Evolutionary conservation across 2,797 vertebrate species (phyloP).

Genomic region (Corythornis leucogaster): DNA sequence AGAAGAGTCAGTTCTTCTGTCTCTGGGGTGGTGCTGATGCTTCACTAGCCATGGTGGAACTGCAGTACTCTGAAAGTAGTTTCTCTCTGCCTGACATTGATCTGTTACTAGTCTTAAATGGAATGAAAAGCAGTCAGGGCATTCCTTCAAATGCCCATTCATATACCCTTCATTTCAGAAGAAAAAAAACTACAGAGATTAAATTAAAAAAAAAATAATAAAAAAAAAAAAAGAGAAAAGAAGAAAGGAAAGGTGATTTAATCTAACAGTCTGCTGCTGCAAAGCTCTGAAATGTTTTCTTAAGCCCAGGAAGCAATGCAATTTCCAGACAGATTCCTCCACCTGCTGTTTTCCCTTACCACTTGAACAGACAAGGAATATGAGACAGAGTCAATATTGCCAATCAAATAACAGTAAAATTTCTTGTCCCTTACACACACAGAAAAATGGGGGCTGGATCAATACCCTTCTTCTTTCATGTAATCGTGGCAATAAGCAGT

Average conservation of each 20-base stretch:
- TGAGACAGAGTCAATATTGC: not conserved
- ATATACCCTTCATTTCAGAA: not conserved
- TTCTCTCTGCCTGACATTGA: not conserved
- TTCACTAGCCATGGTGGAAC: not conserved
- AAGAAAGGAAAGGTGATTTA: not conserved
- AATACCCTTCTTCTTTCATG: not conserved
- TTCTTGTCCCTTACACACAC: not conserved
- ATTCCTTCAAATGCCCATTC: not conserved
- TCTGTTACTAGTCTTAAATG: not conserved
- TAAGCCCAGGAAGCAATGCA: not conserved
- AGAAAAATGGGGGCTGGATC: not conserved
- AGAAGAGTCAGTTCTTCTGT: not conserved
- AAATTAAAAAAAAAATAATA: not conserved
- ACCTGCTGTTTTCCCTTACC: conserved; percentile 7
- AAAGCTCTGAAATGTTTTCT: not conserved
- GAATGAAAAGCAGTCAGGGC: not conserved
- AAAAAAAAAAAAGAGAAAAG: not conserved
- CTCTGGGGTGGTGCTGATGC: not conserved
- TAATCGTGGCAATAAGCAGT: not conserved
- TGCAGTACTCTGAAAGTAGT: rapidly evolving
- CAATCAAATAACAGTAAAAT: not conserved
- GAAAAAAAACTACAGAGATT: not conserved
- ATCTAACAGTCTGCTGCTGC: not conserved
- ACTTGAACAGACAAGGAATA: not conserved
- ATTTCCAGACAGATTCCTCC: not conserved